Percentiles rank a stretch among this genome's conserved stretches.
Conservation (phyloP, 2,797 vertebrate genomes). For the Avahi laniger region DNA sequence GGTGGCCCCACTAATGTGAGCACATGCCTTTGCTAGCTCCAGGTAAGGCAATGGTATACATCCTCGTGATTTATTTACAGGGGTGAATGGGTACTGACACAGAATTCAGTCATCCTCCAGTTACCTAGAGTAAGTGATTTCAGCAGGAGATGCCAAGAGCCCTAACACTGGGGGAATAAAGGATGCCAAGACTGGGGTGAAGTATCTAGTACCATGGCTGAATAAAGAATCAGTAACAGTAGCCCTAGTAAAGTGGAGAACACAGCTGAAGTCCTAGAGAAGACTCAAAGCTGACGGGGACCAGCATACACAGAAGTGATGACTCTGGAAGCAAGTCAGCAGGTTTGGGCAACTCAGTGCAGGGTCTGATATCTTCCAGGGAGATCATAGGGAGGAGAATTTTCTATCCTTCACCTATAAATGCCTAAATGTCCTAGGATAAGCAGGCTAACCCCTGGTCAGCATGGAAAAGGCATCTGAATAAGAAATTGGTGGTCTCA, state of each 20-base stretch:
- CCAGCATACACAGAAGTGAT: neutral
- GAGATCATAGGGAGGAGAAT: neutral
- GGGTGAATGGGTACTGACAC: neutral
- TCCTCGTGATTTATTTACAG: neutral
- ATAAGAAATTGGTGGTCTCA: neutral
- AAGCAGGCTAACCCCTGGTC: neutral
- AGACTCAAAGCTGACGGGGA: neutral
- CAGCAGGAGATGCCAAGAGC: neutral
- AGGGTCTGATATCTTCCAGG: neutral
- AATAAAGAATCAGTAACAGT: neutral
- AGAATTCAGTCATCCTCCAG: neutral
- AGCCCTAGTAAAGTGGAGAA: neutral
- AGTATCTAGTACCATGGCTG: neutral
- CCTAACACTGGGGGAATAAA: neutral
- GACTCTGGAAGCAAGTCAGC: neutral
- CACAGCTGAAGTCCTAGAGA: neutral
- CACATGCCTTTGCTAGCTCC: neutral
- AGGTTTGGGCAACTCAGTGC: neutral
- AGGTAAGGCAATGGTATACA: neutral
- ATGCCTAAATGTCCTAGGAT: neutral
- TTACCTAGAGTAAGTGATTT: neutral
- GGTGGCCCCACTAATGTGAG: neutral
- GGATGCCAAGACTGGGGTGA: neutral
- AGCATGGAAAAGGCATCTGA: neutral
- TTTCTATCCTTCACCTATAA: neutral